Base-by-base conservation (phyloP, 2,797 vertebrate genomes). In the Carduelis carduelis region DNA sequence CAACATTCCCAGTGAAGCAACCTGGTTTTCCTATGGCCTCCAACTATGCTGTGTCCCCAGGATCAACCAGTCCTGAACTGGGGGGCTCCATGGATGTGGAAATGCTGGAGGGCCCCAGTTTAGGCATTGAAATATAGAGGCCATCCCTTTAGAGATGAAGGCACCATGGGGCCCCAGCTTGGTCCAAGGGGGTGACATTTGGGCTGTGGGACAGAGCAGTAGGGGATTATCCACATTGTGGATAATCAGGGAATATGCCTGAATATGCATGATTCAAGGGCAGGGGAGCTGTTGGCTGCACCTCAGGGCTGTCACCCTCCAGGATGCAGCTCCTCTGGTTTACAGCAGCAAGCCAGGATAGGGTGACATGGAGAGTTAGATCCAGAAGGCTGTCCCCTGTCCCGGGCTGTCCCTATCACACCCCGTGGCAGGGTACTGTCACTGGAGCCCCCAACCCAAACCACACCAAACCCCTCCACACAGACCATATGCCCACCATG, bases 401-500 rank as follows among this genome's bases (percentile, higher is more conserved):
- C 19, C 34, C 0, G 0, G 26, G 30, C 53, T 47, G 34, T 60
- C 53, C 18, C 30, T 43, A 27, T 41, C 47, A 41, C 53, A 41
- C 41, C 34, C 39, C 39, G 34, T 35, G 34, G 39, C 39, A 66
- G 14, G 17, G 30, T 46, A 24, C 60, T 80, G 46, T 34, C 0
- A 0, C 24, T 41, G 39, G 12, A 75, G 30, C 26, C 26, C 6
- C 14, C 39, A 34, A 0, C 22, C 18, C 61, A 68, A 61, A 82
- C 35, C 1, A 0, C 69, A 68, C 35, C 18, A 75, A 75, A 49
- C 32, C 13, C 14, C 35, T 61, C 49, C 35, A n/a, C 55, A 49
- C 41, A 68, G 41, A 55, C 41, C 12, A 10, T 47, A 53, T 61
- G 19, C 30, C 11, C 55, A 61, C 32, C 13, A 19, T 5, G 6